phyloP scores from a whole-genome alignment of 2,113 vertebrate species.

The Raphicerus campestris region DNA sequence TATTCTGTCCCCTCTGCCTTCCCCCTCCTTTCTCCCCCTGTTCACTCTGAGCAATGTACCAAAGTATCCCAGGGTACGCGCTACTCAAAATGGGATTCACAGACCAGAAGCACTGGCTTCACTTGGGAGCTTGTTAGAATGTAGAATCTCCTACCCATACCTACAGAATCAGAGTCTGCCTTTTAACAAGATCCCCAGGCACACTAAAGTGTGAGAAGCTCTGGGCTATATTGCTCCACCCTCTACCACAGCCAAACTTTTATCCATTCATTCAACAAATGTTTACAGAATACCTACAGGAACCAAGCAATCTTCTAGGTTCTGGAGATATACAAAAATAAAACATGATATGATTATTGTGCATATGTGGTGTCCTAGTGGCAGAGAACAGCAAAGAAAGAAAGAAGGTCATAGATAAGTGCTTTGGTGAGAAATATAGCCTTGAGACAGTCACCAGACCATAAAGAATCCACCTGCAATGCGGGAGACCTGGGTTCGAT shows the following conservation, averaged over 20 bases:
- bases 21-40: not conserved
- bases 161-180: not conserved
- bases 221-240: not conserved
- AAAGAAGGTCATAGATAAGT: constrained; percentile 2
- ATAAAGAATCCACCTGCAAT: not conserved
- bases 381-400: not conserved
- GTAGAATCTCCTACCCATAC: not conserved
- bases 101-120: not conserved
- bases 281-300: not conserved
- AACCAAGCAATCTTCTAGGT: not conserved
- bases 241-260: not conserved
- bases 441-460: not conserved
- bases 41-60: not conserved
- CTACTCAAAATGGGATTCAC: not conserved
- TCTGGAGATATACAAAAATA: not conserved
- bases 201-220: not conserved
- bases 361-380: not conserved
- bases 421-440: not conserved
- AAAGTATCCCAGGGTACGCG: not conserved
- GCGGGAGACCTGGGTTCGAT: not conserved
- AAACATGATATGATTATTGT: not conserved
- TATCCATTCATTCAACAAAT: not conserved
- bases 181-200: constrained; percentile 10
- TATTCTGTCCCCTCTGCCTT: not conserved
- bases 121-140: not conserved